Evolutionary conservation across 2,888 invertebrate species (phyloP).

Genomic region (Endotricha flammealis): DNA sequence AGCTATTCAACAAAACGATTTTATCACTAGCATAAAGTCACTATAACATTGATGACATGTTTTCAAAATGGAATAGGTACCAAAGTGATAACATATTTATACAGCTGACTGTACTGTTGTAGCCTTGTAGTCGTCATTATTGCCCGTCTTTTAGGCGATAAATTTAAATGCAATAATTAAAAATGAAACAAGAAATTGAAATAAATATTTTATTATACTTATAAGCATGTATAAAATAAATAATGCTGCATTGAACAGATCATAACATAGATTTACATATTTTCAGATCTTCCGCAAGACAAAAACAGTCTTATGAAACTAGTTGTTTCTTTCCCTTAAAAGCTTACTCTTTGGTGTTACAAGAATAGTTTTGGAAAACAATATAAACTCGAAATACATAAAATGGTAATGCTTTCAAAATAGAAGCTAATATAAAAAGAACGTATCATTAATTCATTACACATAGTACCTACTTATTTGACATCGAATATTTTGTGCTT

Average conservation of each 20-base stretch:
- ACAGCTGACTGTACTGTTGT: too few relatives aligned
- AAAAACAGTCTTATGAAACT: constrained; percentile 26
- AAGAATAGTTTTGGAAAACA: constrained; percentile 14
- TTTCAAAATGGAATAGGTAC: too few relatives aligned
- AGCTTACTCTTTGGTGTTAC: constrained; percentile 37
- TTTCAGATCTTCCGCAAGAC: constrained; percentile 35
- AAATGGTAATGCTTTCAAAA: constrained; percentile 6
- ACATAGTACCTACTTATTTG: constrained; percentile 9
- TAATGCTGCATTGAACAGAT: constrained; percentile 42
- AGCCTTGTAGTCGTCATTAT: too few relatives aligned
- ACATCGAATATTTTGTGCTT: constrained; percentile 39
- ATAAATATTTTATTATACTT: constrained; percentile 26
- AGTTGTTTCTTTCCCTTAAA: constrained; percentile 14
- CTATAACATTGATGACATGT: too few relatives aligned
- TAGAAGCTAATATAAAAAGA: constrained; percentile 20
- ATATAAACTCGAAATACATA: neutral
- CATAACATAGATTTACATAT: constrained; percentile 22
- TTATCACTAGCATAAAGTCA: too few relatives aligned
- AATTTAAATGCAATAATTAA: too few relatives aligned
- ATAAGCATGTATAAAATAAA: constrained; percentile 43
- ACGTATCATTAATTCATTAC: constrained; percentile 2
- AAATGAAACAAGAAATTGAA: constrained; percentile 6
- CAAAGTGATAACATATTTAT: too few relatives aligned
- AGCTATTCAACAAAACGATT: too few relatives aligned
- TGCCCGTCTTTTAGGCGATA: too few relatives aligned